phyloP scores from a whole-genome alignment of 2,888 invertebrate species.

The Hirtodrosophila confusa region DNA sequence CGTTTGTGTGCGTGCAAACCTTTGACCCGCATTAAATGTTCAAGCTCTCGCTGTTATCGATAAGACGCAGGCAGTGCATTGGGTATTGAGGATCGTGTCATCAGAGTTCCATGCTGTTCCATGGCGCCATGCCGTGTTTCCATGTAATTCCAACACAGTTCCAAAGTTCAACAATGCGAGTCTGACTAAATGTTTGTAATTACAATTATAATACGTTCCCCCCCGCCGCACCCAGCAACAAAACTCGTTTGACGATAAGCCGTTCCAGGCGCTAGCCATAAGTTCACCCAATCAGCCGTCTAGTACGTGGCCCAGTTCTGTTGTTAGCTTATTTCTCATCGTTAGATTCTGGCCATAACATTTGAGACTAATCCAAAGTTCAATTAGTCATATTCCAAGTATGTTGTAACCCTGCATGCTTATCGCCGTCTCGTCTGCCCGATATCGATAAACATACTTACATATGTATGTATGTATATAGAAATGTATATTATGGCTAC shows the following conservation, averaged over 20 bases:
- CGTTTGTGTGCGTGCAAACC: conserved; percentile 43
- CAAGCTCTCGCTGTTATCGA: conserved; percentile 10
- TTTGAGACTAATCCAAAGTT: conserved; percentile 39
- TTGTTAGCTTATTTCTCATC: not conserved
- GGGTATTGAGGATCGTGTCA: conserved; percentile 36
- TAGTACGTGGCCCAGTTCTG: conserved; percentile 32
- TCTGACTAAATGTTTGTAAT: conserved; percentile 25
- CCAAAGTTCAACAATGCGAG: conserved; percentile 44
- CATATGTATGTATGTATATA: conserved; percentile 3
- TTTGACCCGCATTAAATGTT: conserved; percentile 38
- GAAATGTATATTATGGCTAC: not conserved
- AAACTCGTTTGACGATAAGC: conserved; percentile 22
- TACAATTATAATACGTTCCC: not conserved
- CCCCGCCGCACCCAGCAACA: not conserved
- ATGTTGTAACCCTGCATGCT: not conserved
- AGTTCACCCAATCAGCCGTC: conserved; percentile 37
- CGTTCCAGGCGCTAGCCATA: conserved; percentile 19
- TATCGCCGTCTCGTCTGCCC: conserved; percentile 9
- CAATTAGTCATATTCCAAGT: conserved; percentile 3
- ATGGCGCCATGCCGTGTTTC: conserved; percentile 38
- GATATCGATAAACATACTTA: no score
- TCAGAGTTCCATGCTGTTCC: conserved; percentile 5
- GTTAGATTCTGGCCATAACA: not conserved
- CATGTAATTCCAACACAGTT: conserved; percentile 34
- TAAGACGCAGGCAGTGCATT: conserved; percentile 30